phyloP scores from a whole-genome alignment of 2,888 invertebrate species.

The Ormyrus nitidulus region DNA sequence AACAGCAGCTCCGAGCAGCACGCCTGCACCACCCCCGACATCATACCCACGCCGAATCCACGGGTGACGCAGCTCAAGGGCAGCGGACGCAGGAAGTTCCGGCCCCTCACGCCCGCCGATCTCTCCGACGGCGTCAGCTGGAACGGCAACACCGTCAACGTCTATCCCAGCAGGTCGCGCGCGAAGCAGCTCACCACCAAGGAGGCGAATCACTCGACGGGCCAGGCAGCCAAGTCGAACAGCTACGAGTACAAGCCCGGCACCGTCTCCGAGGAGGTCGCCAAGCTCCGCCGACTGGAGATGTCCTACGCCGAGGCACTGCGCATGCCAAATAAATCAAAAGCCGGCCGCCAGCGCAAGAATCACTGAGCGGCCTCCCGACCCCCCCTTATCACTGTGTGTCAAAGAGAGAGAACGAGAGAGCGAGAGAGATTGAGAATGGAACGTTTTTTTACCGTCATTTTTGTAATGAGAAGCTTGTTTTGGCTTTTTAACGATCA shows the following conservation, averaged over 20 bases:
- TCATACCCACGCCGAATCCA: slow-evolving; percentile 82
- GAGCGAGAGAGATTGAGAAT: neutral
- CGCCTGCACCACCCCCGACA: slow-evolving; percentile 61
- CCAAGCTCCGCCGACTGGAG: slow-evolving; percentile 87
- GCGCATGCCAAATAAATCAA: slow-evolving; percentile 81
- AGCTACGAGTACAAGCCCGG: slow-evolving; percentile 79
- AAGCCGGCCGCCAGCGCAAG: slow-evolving; percentile 57
- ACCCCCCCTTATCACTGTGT: neutral
- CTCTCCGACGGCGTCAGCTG: slow-evolving; percentile 76
- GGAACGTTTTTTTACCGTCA: too few species aligned
- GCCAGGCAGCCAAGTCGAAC: too few species aligned
- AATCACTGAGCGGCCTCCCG: slow-evolving; percentile 7
- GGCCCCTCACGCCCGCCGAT: slow-evolving; percentile 75
- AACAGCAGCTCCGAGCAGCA: neutral
- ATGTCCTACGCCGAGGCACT: slow-evolving; percentile 91
- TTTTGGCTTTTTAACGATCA: too few species aligned
- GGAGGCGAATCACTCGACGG: too few species aligned
- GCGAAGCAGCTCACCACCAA: too few species aligned
- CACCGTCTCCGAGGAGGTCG: slow-evolving; percentile 88
- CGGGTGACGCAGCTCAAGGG: slow-evolving; percentile 79
- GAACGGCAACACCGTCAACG: slow-evolving; percentile 85
- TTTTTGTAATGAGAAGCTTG: too few species aligned
- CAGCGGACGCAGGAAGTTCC: slow-evolving; percentile 77
- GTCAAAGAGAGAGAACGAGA: neutral
- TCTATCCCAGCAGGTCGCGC: slow-evolving; percentile 75